Evolutionary conservation across 1,140 invertebrate species (phyloP), one percentile per base, ranked within the genome.

Genomic region (Periplaneta americana): DNA sequence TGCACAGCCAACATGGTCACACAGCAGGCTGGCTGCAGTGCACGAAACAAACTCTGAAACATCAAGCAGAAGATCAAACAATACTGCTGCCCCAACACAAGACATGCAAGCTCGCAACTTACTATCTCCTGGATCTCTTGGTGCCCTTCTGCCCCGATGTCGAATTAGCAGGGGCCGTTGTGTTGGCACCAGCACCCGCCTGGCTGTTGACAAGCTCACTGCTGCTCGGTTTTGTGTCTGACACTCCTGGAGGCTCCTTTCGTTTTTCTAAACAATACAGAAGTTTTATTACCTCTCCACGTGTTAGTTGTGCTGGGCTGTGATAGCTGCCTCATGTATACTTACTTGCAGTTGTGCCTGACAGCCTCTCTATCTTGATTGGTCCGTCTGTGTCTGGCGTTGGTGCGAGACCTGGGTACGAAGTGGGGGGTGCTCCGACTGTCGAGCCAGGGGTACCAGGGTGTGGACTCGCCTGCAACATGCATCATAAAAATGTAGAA

Each of bases 101-200:
- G 1, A 28, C 48, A 66, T 66, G n/a, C 48, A 66, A n/a, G 48
- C 9, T n/a, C 31, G 82, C 88, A 86, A 94, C 94, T 93, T 91
- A 95, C 93, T 95, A 96, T 91, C 94, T 90, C 80, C 95, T 90
- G 74, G 94, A 92, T 85, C 95, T 89, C 85, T 96, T 96, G 83
- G 89, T 90, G 84, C 91, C 91, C 86, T 92, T 92, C 84, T 87
- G 89, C 81, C 89, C 88, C 80, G 90, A 90, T 79, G 90, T 90
- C 86, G 92, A 89, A 83, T 91, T 90, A 84, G 91, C 81, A 88
- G 88, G 86, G 82, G 88, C 90, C 82, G 89, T 88, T 34, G 90
- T 88, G 75, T 89, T 90, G 83, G 91, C 91, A 35, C 88, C 88
- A 22, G 87, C 85, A 75, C 84, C 85, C 75, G 86, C 84, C 76